These are phyloP conservation scores for Petrocephalus microphthalmus DNA, from an alignment of 2,113 vertebrate genomes.

Conservation along the genomic window DNA sequence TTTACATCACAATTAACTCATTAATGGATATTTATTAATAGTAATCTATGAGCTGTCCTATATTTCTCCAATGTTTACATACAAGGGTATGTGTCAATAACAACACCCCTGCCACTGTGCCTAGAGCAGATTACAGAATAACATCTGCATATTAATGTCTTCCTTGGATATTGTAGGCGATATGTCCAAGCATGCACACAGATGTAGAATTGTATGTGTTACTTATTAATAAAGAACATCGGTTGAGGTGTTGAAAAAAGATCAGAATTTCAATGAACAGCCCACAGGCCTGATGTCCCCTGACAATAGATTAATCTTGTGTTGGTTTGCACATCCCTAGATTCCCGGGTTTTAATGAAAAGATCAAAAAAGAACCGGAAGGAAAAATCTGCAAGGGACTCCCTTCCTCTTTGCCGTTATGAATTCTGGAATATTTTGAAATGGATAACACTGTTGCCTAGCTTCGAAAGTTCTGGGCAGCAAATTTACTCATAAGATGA, in stretches of 20 bases:
- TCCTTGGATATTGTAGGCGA: not conserved
- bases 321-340: not conserved
- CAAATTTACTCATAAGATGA: not conserved
- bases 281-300: not conserved
- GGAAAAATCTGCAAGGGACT: not conserved
- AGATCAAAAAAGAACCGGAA: not conserved
- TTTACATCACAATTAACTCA: conserved; percentile 6
- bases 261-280: conserved; percentile 13
- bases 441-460: not conserved
- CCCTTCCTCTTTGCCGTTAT: not conserved
- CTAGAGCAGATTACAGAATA: not conserved
- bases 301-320: not conserved
- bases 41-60: not conserved
- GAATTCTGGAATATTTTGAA: not conserved
- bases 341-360: not conserved
- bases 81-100: not conserved
- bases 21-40: conserved; percentile 5
- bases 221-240: not conserved
- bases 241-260: not conserved
- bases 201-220: not conserved
- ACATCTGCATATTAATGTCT: not conserved
- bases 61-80: not conserved
- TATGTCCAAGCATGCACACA: not conserved
- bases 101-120: not conserved
- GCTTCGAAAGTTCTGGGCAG: not conserved